Percentiles rank a stretch among this genome's conserved stretches.
phyloP scores from a whole-genome alignment of 2,888 invertebrate genomes.

The Luffia ferchaultella region DNA sequence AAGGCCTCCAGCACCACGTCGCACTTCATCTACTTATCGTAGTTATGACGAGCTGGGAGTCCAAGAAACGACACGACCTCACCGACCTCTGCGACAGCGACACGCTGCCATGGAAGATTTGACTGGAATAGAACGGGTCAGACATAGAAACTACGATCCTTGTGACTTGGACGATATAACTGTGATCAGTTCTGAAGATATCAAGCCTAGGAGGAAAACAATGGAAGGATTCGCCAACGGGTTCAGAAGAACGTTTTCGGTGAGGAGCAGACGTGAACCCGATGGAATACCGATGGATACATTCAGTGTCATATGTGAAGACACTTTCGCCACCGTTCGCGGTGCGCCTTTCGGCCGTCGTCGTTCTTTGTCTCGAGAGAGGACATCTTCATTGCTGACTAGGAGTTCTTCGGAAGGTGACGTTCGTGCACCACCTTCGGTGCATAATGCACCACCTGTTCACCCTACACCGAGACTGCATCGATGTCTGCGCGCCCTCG shows the following conservation, averaged over 20 bases:
- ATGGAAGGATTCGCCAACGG: conserved; percentile 53
- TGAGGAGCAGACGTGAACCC: conserved; percentile 40
- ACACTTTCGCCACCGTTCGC: conserved; percentile 50
- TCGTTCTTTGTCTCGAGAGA: conserved; percentile 54
- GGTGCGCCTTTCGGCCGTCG: conserved; percentile 54
- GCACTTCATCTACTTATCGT: conserved; percentile 51
- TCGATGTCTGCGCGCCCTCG: conserved; percentile 77
- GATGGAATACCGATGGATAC: conserved; percentile 50
- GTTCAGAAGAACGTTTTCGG: conserved; percentile 52
- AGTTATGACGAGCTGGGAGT: conserved; percentile 56
- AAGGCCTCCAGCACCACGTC: conserved; percentile 47
- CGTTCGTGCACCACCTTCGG: conserved; percentile 49
- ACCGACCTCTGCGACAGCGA: conserved; percentile 41
- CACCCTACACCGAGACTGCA: conserved; percentile 62
- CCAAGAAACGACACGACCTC: conserved; percentile 29
- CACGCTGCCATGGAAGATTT: conserved; percentile 53
- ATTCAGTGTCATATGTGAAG: conserved; percentile 36
- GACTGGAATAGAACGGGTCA: conserved; percentile 36
- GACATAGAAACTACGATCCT: conserved; percentile 34
- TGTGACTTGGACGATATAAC: conserved; percentile 52
- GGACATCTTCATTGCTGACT: conserved; percentile 59
- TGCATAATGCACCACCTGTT: conserved; percentile 32
- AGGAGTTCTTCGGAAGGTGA: conserved; percentile 79
- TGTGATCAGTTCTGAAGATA: conserved; percentile 54
- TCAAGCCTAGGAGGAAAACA: conserved; percentile 43